Percentiles rank a stretch among this genome's conserved stretches.
Evolutionary conservation across 30 jellyfish, hydroid and myxozoan species (phyloP).

Genomic region (Aurelia coerulea): DNA sequence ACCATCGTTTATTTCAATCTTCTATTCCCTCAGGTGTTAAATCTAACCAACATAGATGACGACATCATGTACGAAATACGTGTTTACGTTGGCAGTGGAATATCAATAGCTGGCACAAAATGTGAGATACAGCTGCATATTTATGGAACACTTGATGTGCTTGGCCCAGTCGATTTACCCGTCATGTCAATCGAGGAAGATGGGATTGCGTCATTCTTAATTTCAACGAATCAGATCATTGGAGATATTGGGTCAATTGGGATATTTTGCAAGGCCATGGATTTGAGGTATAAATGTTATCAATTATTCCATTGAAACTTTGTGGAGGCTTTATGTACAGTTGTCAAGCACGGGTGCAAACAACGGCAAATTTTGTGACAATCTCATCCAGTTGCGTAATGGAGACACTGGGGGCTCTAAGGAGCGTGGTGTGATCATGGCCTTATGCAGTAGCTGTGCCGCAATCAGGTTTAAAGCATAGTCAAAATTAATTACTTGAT

Average conservation of each 20-base stretch:
- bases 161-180: slow-evolving; percentile 51
- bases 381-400: too few species aligned
- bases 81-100: slow-evolving; percentile 59
- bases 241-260: slow-evolving; percentile 54
- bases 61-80: slow-evolving; percentile 54
- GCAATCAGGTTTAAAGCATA: too few species aligned
- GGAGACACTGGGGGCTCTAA: too few species aligned
- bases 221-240: slow-evolving; percentile 25
- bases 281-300: slow-evolving; percentile 14
- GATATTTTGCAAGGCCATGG: slow-evolving; percentile 57
- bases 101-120: slow-evolving; percentile 32
- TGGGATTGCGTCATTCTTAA: slow-evolving; percentile 56
- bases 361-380: too few species aligned
- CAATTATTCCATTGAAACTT: not conserved
- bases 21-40: slow-evolving; percentile 17
- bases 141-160: slow-evolving; percentile 42
- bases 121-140: slow-evolving; percentile 33
- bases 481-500: too few species aligned
- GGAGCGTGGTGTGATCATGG: too few species aligned
- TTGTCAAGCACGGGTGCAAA: too few species aligned
- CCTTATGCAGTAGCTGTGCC: too few species aligned
- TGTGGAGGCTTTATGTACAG: not conserved
- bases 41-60: slow-evolving; percentile 28
- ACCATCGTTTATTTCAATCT: too few species aligned
- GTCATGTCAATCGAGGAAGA: slow-evolving; percentile 47